Evolutionary conservation across 1,140 invertebrate species (phyloP).

Genomic region (Asbolus verrucosus): DNA sequence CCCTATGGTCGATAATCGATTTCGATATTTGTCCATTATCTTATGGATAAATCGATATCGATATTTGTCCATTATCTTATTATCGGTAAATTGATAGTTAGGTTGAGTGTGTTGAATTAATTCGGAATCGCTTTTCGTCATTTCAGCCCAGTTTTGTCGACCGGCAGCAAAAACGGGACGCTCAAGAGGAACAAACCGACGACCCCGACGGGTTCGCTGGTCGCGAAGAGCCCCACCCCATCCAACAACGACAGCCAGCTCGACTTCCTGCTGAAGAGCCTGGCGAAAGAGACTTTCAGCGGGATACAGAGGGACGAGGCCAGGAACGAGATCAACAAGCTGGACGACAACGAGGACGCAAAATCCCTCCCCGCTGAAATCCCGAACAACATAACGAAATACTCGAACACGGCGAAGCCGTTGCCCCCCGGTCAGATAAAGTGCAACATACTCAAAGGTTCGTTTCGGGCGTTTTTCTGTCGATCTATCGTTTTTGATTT

Average conservation of each 20-base stretch:
- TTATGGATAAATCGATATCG: too few species aligned
- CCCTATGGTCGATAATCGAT: too few species aligned
- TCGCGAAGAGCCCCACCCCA: constrained; percentile 59
- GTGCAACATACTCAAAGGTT: constrained; percentile 94
- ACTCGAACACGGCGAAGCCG: constrained; percentile 71
- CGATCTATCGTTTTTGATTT: too few species aligned
- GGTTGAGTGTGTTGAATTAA: too few species aligned
- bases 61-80: too few species aligned
- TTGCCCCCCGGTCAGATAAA: constrained; percentile 91
- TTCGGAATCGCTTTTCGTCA: too few species aligned
- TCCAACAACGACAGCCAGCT: constrained; percentile 68
- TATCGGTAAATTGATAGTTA: too few species aligned
- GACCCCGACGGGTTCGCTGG: constrained; percentile 53
- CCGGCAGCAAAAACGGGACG: constrained; percentile 57
- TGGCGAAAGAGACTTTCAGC: constrained; percentile 69
- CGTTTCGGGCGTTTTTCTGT: constrained; percentile 48
- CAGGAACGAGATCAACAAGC: constrained; percentile 64
- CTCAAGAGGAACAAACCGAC: constrained; percentile 53
- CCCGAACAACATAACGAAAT: constrained; percentile 77
- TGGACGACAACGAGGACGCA: constrained; percentile 67
- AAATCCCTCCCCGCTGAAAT: constrained; percentile 70
- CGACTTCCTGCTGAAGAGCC: constrained; percentile 73
- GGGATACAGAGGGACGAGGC: constrained; percentile 60
- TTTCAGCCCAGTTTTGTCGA: constrained; percentile 58
- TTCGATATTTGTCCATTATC: too few species aligned